Evolutionary conservation across 53 echinoderm and acorn worm genomes (phyloP), one percentile per base, ranked within the genome.

Genomic region (Pentamera pediparva): DNA sequence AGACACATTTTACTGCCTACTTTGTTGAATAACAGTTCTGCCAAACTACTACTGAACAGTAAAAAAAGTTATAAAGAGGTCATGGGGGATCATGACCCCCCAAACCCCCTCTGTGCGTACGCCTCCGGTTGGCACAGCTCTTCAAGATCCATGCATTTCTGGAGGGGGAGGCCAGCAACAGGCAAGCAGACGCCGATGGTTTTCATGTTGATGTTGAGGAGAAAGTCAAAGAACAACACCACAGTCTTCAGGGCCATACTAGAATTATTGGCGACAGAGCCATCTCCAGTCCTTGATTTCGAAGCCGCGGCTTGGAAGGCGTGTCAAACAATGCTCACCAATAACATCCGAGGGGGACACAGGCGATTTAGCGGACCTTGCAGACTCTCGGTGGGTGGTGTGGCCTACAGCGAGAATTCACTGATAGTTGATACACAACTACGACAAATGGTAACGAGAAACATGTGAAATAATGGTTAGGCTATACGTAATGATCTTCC

Each of bases 101-200:
- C n/a, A n/a, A n/a, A n/a, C n/a, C n/a, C n/a, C n/a, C n/a, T n/a
- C n/a, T n/a, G n/a, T n/a, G n/a, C n/a, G n/a, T n/a, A n/a, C n/a
- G n/a, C n/a, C n/a, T n/a, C n/a, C 84, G 78, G 17, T 84, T 84
- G 39, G 9, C 31, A 4, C 84, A 84, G 52, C 73, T 84, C 21
- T 84, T 84, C 40, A 56, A 43, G 6, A 39, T 81, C 11, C 86
- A 86, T 34, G 70, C 72, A 32, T 84, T 84, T 57, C 53, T 85
- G 6, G 49, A 62, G 29, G 40, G 64, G 33, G 45, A 45, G 18
- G 81, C 57, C 20, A 67, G 62, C 32, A 48, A 37, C 39, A 31
- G n/a, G 30, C 22, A 84, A 84, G 54, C 79, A 85, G 56, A 79
- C 79, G 8, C 85, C 85, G 4, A 62, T 85, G 37, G 79, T 53